Evolutionary conservation across 2,888 invertebrate species (phyloP).

Genomic region (Hydrotaea cyrtoneurina): DNA sequence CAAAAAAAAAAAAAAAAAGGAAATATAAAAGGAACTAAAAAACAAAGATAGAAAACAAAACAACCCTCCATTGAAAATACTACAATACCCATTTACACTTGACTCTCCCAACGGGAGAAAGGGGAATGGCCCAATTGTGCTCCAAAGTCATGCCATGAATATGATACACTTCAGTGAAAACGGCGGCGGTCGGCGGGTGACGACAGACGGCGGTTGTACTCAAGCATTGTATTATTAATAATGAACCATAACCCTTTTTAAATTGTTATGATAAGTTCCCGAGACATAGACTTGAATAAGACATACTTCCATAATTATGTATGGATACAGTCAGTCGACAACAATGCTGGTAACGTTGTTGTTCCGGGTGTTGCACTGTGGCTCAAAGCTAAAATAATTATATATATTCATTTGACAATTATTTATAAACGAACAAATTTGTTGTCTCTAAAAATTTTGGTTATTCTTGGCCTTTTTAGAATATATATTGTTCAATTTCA

Average conservation of each 20-base stretch:
- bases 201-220: not conserved
- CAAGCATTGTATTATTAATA: slow-evolving; percentile 35
- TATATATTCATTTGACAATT: no score
- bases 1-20: not conserved
- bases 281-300: not conserved
- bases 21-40: not conserved
- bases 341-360: no score
- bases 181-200: not conserved
- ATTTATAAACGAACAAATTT: no score
- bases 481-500: no score
- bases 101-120: not conserved
- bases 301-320: not conserved
- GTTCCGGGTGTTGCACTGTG: not conserved
- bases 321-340: not conserved
- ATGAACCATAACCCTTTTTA: slow-evolving; percentile 43
- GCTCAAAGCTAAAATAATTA: no score
- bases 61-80: slow-evolving; percentile 1
- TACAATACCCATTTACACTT: not conserved
- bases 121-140: slow-evolving; percentile 3
- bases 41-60: not conserved
- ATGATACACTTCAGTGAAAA: not conserved
- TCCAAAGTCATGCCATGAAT: not conserved
- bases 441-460: no score
- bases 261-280: slow-evolving; percentile 20
- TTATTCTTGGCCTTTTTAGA: no score